Base-by-base conservation (phyloP, 2,113 vertebrate genomes). In the Daubentonia madagascariensis region DNA sequence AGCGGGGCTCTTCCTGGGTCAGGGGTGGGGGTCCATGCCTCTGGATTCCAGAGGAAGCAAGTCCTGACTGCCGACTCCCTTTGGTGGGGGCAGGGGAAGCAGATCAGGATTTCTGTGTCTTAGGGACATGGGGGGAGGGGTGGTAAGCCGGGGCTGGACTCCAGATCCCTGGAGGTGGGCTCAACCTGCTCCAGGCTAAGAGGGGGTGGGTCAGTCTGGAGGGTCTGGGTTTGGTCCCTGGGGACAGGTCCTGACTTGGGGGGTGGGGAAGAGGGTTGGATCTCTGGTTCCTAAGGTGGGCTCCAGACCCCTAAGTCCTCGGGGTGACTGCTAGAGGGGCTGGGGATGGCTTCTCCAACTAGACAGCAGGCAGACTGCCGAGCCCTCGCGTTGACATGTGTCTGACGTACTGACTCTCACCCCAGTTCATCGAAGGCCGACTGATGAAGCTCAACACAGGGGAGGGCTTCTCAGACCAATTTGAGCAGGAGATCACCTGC, bases 401-500 rank as follows among this genome's bases (percentile, higher is more conserved):
- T 30, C 35, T 48, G 59, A 32, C 52, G 22, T 50, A 17, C 37
- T 89, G 68, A 79, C 14, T 37, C 23, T 17, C 23, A 6, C 9
- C 54, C 18, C 87, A 99, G 99, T 99, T 99, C 96, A 99, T 99
- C 0, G 99, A 99, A 57, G 96, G 67, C 23, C 99, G 99, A 0
- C 73, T 99, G 97, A 99, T 99, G 97, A 98, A 98, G 97, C 98
- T 99, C n/a, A 99, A 99, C 86, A 89, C 96, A 7, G 99, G 98
- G 5, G 98, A 98, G 37, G 99, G 99, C 61, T 99, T 99, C 90
- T 99, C 99, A 3, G 99, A 99, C 50, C 97, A 99, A n/a, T 99
- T 99, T 76, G 99, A 99, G 94, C 99, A 99, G 73, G 99, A 99
- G 89, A 99, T 99, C 61, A 97, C 98, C 8, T 98, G 98, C 91